Base-by-base conservation (phyloP, 2,888 invertebrate genomes). In the Koerneria pararmatus region DNA sequence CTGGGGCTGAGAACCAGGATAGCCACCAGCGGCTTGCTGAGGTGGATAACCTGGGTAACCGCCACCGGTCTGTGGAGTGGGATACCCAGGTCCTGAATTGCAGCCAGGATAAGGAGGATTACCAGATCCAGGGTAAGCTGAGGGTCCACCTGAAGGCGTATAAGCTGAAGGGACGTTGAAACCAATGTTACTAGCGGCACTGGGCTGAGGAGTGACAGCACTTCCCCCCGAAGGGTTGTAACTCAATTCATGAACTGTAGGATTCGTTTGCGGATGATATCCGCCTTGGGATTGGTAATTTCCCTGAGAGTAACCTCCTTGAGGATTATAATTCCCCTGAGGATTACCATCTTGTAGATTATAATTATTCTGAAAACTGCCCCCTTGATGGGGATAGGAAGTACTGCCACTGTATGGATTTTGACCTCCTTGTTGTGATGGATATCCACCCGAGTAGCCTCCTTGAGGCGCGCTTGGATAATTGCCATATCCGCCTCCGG, bases 231-330 rank as follows among this genome's bases (percentile, higher is more conserved):
- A n/a, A n/a, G n/a, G n/a, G n/a, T n/a, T n/a, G n/a, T n/a, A n/a
- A n/a, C n/a, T n/a, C n/a, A n/a, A n/a, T n/a, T n/a, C n/a, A n/a
- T n/a, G n/a, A n/a, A n/a, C n/a, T n/a, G n/a, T n/a, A n/a, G n/a
- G n/a, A n/a, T n/a, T n/a, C n/a, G n/a, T n/a, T n/a, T n/a, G n/a
- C n/a, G n/a, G n/a, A n/a, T n/a, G 63, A 35, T 51, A 53, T 15
- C 63, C 63, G 5, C 35, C 11, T n/a, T 63, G 63, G 11, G 63
- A 46, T 41, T 53, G 63, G 31, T 54, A 54, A 32, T 27, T 27
- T 51, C 53, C 53, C n/a, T 41, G 46, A 51, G 53, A 27, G 27
- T 51, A 51, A 6, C 63, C 63, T 22, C 58, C 58, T 27, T 58
- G 56, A 6, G 56, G 27, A 15, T 56, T 35, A 27, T 58, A 58